Percentiles rank a stretch among this genome's conserved stretches.
phyloP scores from a whole-genome alignment of 1,140 invertebrate genomes.

The Dermatophagoides farinae region DNA sequence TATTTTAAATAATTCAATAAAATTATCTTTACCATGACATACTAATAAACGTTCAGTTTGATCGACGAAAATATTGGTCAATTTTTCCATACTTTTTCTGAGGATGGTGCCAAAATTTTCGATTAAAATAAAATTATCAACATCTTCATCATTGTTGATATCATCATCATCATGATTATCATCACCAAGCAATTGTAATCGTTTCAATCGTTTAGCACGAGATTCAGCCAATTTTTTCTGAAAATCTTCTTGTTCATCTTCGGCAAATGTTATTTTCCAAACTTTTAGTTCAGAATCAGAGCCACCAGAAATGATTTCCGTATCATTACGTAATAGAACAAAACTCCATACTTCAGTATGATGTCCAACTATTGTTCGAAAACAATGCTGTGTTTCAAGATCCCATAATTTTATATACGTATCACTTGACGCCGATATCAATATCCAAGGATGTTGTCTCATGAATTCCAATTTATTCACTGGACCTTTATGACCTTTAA shows the following conservation, averaged over 20 bases:
- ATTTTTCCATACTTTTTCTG: constrained; percentile 39
- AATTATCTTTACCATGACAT: constrained; percentile 58
- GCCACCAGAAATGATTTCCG: constrained; percentile 62
- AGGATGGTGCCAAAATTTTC: constrained; percentile 43
- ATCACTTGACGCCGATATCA: constrained; percentile 78
- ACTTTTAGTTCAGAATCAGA: constrained; percentile 61
- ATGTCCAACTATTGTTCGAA: constrained; percentile 56
- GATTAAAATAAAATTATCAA: constrained; percentile 20
- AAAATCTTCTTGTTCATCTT: constrained; percentile 17
- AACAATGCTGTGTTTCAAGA: constrained; percentile 78
- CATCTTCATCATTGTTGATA: constrained; percentile 32
- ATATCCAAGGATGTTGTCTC: constrained; percentile 41
- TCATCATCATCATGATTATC: constrained; percentile 31
- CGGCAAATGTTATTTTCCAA: constrained; percentile 38
- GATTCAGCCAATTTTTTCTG: not conserved
- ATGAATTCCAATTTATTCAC: constrained; percentile 75
- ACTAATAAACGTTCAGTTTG: constrained; percentile 42
- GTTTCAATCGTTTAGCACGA: constrained; percentile 1
- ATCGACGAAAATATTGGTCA: constrained; percentile 24
- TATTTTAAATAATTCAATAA: constrained; percentile 64
- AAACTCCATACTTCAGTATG: constrained; percentile 54
- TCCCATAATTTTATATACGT: constrained; percentile 95
- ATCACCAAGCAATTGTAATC: constrained; percentile 26
- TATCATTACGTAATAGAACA: constrained; percentile 50
- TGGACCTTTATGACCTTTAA: constrained; percentile 74